Conservation (phyloP, 2,113 vertebrate genomes). For the Micronisus gabar region DNA sequence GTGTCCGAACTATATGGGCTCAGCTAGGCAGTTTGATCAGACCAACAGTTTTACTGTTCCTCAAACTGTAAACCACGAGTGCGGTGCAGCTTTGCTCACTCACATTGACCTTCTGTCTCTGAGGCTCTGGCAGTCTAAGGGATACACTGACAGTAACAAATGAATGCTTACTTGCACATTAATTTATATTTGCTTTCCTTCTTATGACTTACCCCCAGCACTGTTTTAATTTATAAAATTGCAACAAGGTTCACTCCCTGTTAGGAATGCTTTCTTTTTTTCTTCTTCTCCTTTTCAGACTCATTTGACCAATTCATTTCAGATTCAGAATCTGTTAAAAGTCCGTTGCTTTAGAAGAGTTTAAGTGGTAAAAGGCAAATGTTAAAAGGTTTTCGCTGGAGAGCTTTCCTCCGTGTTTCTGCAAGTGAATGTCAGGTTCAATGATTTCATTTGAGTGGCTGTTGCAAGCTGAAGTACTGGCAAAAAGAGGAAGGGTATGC, state of each 20-base stretch:
- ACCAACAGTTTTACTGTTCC: background rate
- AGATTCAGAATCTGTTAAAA: background rate
- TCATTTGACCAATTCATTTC: background rate
- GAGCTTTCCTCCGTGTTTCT: background rate
- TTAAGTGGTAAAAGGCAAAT: background rate
- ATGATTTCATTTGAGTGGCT: background rate
- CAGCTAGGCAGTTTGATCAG: background rate
- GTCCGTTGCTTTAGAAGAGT: background rate
- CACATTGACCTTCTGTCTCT: background rate
- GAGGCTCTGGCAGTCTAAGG: background rate
- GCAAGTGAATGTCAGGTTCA: background rate
- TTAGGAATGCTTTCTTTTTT: background rate
- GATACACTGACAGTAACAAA: background rate
- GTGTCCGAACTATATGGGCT: accelerated
- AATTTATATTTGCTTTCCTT: background rate
- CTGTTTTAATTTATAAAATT: background rate
- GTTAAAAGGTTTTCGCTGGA: background rate
- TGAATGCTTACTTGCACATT: background rate
- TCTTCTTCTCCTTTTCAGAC: background rate
- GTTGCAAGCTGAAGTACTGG: background rate
- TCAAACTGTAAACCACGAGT: background rate
- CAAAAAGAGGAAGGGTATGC: background rate
- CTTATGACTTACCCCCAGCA: background rate
- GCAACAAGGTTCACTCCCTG: background rate
- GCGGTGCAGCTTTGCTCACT: background rate